Evolutionary conservation across 2,888 invertebrate genomes (phyloP), one percentile per base, ranked within the genome.

Genomic region (Elysia crispata): DNA sequence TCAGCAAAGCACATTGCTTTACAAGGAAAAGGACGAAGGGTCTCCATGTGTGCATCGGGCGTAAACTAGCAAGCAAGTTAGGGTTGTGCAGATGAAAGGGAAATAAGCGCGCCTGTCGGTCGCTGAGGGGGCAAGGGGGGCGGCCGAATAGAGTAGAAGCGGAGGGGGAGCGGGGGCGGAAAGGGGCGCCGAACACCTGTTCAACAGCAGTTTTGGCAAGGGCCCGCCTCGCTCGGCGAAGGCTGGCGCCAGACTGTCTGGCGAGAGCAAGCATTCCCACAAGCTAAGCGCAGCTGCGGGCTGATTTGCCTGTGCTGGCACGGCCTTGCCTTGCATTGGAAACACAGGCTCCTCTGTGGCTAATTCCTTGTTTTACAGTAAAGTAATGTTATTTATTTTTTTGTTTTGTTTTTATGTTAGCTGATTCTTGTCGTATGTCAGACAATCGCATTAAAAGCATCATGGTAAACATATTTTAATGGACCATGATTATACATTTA

Each of bases 181-280:
- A 25, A 31, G 25, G 64, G n/a, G 62, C n/a, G 69, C 28, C 64
- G 41, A 76, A 76, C 76, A 76, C 67, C 76, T 76, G 76, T 76
- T 72, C 62, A 33, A 66, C 70, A 33, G 54, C 18, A 28, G 20
- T 75, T 74, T 28, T 28, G 64, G 50, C 62, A 41, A 41, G 20
- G 76, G 31, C 62, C n/a, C 28, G 57, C 30, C 66, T 49, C 62
- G 31, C 72, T 28, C 41, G 72, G 31, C 76, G 54, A 70, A 31
- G 18, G 18, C 62, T 77, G 83, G 83, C 83, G 83, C 83, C 83
- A 79, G 79, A 31, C 79, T 77, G 83, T 83, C 83, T 83, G 83
- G 77, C 76, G 25, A 23, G 75, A n/a, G 41, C n/a, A 64, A 49
- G 72, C 80, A 82, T 80, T 77, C 76, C 80, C 74, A 82, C 76